These are phyloP conservation scores for Junonia oenone DNA, from an alignment of 2,888 invertebrate genomes.

Conservation along the genomic window DNA sequence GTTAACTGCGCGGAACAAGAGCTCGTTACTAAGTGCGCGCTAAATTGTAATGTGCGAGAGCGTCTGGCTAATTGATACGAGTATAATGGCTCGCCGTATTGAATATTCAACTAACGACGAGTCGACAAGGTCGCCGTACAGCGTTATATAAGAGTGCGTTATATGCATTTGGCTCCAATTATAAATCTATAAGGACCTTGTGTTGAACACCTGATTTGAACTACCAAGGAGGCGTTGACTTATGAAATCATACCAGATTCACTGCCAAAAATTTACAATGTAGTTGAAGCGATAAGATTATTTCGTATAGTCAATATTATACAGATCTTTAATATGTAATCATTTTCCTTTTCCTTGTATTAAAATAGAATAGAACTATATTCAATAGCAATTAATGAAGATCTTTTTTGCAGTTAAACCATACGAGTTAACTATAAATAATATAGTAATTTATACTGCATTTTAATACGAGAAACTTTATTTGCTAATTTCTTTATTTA, in stretches of 20 bases:
- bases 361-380: too few relatives aligned
- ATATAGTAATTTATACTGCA: too few relatives aligned
- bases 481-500: not conserved
- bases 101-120: conserved; percentile 15
- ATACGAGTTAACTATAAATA: too few relatives aligned
- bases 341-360: not conserved
- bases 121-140: conserved; percentile 4
- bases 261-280: not conserved
- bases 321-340: not conserved
- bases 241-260: not conserved
- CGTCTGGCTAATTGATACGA: conserved; percentile 16
- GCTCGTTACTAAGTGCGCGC: conserved; percentile 1
- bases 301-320: not conserved
- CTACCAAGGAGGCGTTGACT: not conserved
- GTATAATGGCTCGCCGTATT: conserved; percentile 5
- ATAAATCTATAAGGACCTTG: conserved; percentile 8
- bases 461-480: not conserved
- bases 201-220: not conserved
- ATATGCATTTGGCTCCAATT: conserved; percentile 9
- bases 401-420: too few relatives aligned
- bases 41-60: conserved; percentile 5
- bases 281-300: not conserved
- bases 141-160: conserved; percentile 8
- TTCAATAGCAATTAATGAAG: too few relatives aligned
- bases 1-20: not conserved